Evolutionary conservation across 2,113 vertebrate genomes (phyloP), one percentile per base, ranked within the genome.

Genomic region (Mormyrus iriodes): DNA sequence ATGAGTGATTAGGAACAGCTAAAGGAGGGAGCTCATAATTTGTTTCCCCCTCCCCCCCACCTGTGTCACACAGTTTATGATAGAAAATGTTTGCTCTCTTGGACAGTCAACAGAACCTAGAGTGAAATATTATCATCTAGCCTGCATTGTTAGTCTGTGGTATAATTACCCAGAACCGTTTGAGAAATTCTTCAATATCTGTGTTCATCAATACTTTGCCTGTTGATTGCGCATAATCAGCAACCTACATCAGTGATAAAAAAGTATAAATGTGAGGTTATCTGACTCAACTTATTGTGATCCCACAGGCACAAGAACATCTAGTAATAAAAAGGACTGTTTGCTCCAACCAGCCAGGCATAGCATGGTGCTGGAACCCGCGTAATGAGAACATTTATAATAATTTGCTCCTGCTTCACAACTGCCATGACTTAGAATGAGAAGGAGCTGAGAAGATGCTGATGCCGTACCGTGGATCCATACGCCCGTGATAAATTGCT

Each of bases 331-430:
- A 87, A 42, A 24, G 39, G 42, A 61, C 55, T 24, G 5, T 61
- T 24, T 61, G 52, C 55, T 65, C 19, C 21, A 12, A 44, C 35
- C 42, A n/a, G 53, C 19, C 35, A 21, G 9, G 58, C 49, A 7
- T 65, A 42, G 49, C 17, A 6, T 42, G 55, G 24, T 4, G 86
- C 9, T 65, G 1, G 35, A 61, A 19, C n/a, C 24, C 9, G 35
- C 21, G 19, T 52, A 61, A 87, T 44, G 86, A 61, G 55, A 65
- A 87, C 86, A 87, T 87, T 87, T 17, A 61, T 87, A 87, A 87
- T 39, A 87, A 87, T 87, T 65, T 65, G 35, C 86, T 24, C 86
- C 27, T 9, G 42, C 35, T 51, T 87, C 35, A 39, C 55, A 3
- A 55, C 86, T 87, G 35, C 19, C 6, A 19, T 8, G 27, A 19